Conservation (phyloP, 2,888 invertebrate species). For the Hydriomena furcata region DNA sequence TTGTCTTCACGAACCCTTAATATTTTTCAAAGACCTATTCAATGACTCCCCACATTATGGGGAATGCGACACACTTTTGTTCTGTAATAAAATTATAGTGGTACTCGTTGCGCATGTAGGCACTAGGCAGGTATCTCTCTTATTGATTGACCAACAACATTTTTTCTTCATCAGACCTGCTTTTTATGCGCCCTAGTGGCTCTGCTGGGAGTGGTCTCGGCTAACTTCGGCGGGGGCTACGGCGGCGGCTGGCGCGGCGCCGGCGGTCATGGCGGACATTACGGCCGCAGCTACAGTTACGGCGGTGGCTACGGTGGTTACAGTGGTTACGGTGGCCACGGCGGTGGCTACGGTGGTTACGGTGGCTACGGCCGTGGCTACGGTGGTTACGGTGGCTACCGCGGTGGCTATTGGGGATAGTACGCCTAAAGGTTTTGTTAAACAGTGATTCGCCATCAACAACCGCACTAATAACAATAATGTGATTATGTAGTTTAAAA, state of each 20-base stretch:
- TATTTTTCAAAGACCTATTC: too few relatives aligned
- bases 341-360: slow-evolving; percentile 19
- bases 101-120: too few relatives aligned
- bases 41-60: too few relatives aligned
- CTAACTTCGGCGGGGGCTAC: slow-evolving; percentile 45
- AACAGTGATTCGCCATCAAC: not conserved
- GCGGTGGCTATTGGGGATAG: slow-evolving; percentile 11
- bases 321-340: slow-evolving; percentile 13
- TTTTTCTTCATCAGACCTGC: slow-evolving; percentile 33
- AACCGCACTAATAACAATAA: not conserved
- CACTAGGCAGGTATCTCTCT: too few relatives aligned
- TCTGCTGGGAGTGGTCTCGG: slow-evolving; percentile 48
- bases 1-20: too few relatives aligned
- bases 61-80: too few relatives aligned
- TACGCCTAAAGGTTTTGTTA: too few relatives aligned
- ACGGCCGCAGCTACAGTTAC: not conserved
- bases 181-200: slow-evolving; percentile 42
- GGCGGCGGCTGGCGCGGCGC: slow-evolving; percentile 12
- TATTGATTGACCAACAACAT: too few relatives aligned
- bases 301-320: slow-evolving; percentile 15
- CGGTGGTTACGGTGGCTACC: slow-evolving; percentile 22
- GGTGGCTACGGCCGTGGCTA: slow-evolving; percentile 17
- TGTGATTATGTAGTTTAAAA: not conserved
- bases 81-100: too few relatives aligned
- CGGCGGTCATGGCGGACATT: too few relatives aligned